Evolutionary conservation across 2,113 vertebrate species (phyloP), one percentile per base, ranked within the genome.

Genomic region (Ciconia boyciana): DNA sequence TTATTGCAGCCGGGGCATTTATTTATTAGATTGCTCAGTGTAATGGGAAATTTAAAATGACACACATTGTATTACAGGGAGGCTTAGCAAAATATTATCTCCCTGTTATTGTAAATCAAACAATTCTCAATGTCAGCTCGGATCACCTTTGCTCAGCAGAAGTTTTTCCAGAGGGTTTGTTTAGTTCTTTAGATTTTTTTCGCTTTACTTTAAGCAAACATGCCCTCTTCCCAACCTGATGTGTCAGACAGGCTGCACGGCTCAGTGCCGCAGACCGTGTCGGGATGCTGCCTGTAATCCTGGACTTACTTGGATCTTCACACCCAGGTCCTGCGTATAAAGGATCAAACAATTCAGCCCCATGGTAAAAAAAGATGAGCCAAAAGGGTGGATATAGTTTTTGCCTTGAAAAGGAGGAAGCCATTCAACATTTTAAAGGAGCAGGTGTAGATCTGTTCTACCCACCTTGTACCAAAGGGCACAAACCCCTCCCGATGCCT

Each of bases 11-110:
- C 29, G 0, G 84, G 92, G 96, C 95, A 89, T 96, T 96, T 97
- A 97, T 96, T 97, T 97, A 97, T 96, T 97, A 90, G 94, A 96
- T 96, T 93, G 95, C 94, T 96, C 51, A 7, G 87, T 77, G 91
- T 97, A 97, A 97, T 96, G 96, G 97, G 96, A 96, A 96, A 96
- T 97, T 96, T 96, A 77, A 97, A 97, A 97, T 83, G 97, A 83
- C 96, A 96, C 94, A 86, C 97, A 95, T 97, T 97, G 95, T 97
- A 94, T 96, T 97, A 96, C 91, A 94, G 91, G 82, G 82, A 97
- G 91, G 87, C 93, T 97, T 96, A 97, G 96, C 95, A 97, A 97
- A 97, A 97, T 96, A 95, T 97, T 97, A 97, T 97, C 97, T 95
- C 91, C 91, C 84, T 90, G 95, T 96, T 96, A 94, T 68, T 97